phyloP scores from a whole-genome alignment of 1,140 invertebrate genomes.

The Calephelis virginiensis region DNA sequence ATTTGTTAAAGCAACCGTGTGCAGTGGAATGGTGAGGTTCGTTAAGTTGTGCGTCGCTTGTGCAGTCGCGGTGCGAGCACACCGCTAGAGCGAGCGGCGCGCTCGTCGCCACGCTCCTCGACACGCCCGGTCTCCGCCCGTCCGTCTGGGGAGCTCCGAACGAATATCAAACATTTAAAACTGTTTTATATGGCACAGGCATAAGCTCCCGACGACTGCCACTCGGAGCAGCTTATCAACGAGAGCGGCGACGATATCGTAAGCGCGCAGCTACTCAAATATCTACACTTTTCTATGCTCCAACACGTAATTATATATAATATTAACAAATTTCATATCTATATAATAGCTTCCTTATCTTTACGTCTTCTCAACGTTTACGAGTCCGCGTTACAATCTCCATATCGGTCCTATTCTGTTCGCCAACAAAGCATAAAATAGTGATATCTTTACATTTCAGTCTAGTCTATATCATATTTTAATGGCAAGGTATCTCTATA shows the following conservation, averaged over 20 bases:
- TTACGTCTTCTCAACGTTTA: slow-evolving; percentile 56
- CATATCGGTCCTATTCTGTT: slow-evolving; percentile 58
- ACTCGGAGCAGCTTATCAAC: not conserved
- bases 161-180: slow-evolving; percentile 3
- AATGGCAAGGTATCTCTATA: slow-evolving; percentile 78
- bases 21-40: slow-evolving; percentile 63
- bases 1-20: slow-evolving; percentile 67
- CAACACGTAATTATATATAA: slow-evolving; percentile 43
- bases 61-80: slow-evolving; percentile 30
- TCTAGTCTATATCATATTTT: slow-evolving; percentile 77
- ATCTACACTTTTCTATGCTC: slow-evolving; percentile 44
- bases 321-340: slow-evolving; percentile 58
- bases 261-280: slow-evolving; percentile 39
- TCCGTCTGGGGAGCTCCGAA: not conserved
- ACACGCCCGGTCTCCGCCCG: not conserved
- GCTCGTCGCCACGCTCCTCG: not conserved
- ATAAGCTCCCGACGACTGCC: not conserved
- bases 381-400: slow-evolving; percentile 45
- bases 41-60: slow-evolving; percentile 59
- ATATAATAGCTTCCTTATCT: slow-evolving; percentile 55
- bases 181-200: slow-evolving; percentile 31
- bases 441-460: slow-evolving; percentile 78
- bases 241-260: slow-evolving; percentile 22
- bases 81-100: slow-evolving; percentile 25
- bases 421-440: slow-evolving; percentile 78